phyloP scores from a whole-genome alignment of 2,113 vertebrate species.

The Odocoileus virginianus region DNA sequence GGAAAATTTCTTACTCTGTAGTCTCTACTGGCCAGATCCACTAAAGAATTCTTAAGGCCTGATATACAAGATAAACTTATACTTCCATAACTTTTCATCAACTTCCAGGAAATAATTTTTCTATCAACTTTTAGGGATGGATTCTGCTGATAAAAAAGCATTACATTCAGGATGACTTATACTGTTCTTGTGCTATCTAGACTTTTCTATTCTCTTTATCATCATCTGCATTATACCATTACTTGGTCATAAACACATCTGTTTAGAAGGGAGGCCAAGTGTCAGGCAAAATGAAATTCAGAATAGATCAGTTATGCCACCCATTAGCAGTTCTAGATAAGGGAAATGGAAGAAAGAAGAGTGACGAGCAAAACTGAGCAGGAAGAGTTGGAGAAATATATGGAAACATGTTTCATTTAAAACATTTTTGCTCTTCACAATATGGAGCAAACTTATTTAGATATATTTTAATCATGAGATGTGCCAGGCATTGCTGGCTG shows the following conservation, averaged over 20 bases:
- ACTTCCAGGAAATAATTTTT: neutral
- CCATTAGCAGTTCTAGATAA: neutral
- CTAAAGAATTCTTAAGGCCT: neutral
- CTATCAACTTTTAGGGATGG: neutral
- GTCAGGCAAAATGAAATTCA: neutral
- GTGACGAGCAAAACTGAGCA: neutral
- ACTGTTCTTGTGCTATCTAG: neutral
- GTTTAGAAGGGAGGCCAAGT: neutral
- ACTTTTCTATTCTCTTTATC: neutral
- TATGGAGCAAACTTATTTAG: neutral
- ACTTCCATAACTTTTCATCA: neutral
- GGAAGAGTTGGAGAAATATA: neutral
- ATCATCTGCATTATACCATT: neutral
- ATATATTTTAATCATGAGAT: neutral
- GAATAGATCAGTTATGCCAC: neutral
- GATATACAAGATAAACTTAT: neutral
- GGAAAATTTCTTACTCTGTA: neutral
- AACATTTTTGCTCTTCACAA: neutral
- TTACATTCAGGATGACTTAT: neutral
- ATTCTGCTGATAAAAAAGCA: neutral
- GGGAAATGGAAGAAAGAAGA: neutral
- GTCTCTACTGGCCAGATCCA: neutral
- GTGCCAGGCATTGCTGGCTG: neutral
- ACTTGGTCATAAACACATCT: neutral
- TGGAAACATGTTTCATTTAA: neutral